These are phyloP conservation scores for Orthonevra nobilis DNA, from an alignment of 2,888 invertebrate species.

Conservation along the genomic window DNA sequence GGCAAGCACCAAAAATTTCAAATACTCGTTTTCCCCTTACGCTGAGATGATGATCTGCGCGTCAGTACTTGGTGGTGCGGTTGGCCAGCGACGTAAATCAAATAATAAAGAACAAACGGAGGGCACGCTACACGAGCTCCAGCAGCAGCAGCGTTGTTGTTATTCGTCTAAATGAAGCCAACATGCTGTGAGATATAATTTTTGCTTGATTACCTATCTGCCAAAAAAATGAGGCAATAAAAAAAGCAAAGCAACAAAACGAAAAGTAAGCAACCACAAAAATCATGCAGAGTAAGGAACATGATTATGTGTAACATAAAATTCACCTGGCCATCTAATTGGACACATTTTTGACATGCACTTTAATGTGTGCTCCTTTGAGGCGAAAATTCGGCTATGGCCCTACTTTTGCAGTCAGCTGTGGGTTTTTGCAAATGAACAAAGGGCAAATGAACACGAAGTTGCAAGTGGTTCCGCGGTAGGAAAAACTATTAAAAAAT, in stretches of 20 bases:
- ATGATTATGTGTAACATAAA: constrained; percentile 69
- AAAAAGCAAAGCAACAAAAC: constrained; percentile 21
- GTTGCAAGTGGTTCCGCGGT: no score
- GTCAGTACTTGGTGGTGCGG: constrained; percentile 13
- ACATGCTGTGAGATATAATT: constrained; percentile 70
- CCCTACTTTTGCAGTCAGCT: constrained; percentile 33
- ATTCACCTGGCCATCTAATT: constrained; percentile 68
- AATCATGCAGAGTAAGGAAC: constrained; percentile 64
- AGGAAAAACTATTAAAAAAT: no score
- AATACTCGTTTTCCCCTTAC: constrained; percentile 1
- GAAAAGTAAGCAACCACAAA: constrained; percentile 26
- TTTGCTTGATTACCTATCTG: constrained; percentile 69
- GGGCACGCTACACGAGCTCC: constrained; percentile 32
- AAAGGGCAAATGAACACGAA: no score
- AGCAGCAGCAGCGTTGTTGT: constrained; percentile 26
- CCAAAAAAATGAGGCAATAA: constrained; percentile 69
- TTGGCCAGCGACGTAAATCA: constrained; percentile 60
- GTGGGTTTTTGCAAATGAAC: constrained; percentile 42
- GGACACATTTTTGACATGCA: constrained; percentile 69
- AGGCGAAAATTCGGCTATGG: constrained; percentile 12
- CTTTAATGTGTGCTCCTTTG: constrained; percentile 52
- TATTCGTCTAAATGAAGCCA: constrained; percentile 61
- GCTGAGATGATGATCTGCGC: constrained; percentile 42
- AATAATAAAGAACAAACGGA: constrained; percentile 61
- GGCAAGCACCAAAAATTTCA: constrained; percentile 13